Percentiles rank a stretch among this genome's conserved stretches.
Conservation (phyloP, 2,797 vertebrate species). For the Pristis pectinata region DNA sequence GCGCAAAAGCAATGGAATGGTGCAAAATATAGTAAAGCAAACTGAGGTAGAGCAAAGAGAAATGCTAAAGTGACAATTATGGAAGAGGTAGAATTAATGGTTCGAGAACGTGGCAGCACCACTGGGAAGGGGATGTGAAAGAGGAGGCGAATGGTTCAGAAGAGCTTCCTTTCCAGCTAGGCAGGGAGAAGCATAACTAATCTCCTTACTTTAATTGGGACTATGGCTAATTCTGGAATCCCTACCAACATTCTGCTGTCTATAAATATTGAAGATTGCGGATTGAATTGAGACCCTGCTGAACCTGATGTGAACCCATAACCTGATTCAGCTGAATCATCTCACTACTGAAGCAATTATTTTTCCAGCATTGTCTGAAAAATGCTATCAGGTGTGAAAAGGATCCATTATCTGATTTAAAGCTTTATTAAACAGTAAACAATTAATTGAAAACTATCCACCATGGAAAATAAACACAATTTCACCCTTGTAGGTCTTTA, state of each 20-base stretch:
- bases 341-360: not conserved
- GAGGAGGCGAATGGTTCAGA: no score
- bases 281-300: not conserved
- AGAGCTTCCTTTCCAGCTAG: not conserved
- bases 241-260: not conserved
- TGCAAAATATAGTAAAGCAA: no score
- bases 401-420: not conserved
- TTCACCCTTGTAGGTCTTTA: not conserved
- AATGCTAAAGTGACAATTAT: no score
- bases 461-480: not conserved
- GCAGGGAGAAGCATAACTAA: not conserved
- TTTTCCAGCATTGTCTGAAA: not conserved
- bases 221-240: not conserved
- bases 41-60: no score
- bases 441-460: not conserved
- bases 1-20: no score
- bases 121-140: no score
- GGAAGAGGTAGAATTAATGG: no score
- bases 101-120: no score
- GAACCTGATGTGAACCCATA: no score
- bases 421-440: slow-evolving; percentile 11
- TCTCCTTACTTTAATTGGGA: not conserved
- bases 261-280: not conserved
- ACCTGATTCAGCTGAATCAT: not conserved
- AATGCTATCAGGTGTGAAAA: not conserved